These are phyloP conservation scores for Sphyrna mokarran DNA, from an alignment of 2,113 vertebrate genomes.

Conservation along the genomic window DNA sequence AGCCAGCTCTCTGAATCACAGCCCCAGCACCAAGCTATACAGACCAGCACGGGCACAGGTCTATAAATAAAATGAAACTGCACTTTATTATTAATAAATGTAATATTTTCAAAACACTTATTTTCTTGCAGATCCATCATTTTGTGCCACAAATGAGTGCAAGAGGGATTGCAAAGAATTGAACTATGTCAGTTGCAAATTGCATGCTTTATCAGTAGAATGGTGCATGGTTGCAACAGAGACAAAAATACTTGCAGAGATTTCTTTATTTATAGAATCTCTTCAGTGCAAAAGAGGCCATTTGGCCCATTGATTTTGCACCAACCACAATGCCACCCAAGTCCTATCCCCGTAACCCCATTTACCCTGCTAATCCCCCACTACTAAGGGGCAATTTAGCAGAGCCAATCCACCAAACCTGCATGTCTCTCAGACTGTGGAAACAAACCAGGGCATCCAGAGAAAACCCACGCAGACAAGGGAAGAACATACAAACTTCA, in stretches of 20 bases:
- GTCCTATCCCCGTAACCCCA: too few species aligned
- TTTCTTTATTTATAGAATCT: not conserved
- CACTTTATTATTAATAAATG: constrained; percentile 13
- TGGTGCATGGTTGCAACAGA: not conserved
- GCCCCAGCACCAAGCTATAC: not conserved
- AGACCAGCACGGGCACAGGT: not conserved
- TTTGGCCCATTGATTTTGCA: too few species aligned
- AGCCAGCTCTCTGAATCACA: not conserved
- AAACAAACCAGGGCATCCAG: too few species aligned
- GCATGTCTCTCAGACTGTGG: too few species aligned
- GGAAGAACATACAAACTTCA: too few species aligned
- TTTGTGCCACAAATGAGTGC: not conserved
- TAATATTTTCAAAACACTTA: not conserved
- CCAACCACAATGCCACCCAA: too few species aligned
- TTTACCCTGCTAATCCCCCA: too few species aligned
- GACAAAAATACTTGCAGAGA: not conserved
- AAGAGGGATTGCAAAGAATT: not conserved
- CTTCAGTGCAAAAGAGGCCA: too few species aligned
- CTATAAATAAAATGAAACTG: not conserved
- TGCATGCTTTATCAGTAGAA: not conserved
- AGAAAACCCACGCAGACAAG: too few species aligned
- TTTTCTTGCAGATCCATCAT: not conserved
- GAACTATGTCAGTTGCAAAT: not conserved
- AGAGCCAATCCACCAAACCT: too few species aligned
- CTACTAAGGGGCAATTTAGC: too few species aligned